These are phyloP conservation scores for Thyatira batis DNA, from an alignment of 2,888 invertebrate species.

Conservation along the genomic window DNA sequence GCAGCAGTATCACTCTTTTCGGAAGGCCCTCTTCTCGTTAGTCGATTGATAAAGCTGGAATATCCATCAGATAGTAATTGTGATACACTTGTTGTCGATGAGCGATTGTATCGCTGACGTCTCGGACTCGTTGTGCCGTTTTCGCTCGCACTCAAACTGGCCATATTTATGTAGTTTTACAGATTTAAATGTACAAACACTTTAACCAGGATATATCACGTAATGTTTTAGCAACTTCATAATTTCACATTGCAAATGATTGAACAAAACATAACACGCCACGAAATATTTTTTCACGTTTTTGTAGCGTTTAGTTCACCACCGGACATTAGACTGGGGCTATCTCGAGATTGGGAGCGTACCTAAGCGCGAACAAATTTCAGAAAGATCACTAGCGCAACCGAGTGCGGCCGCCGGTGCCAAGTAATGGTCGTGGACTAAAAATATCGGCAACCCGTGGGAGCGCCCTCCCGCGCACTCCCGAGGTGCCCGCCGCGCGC, in stretches of 20 bases:
- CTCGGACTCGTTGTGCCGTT: conserved; percentile 77
- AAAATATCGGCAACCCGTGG: conserved; percentile 85
- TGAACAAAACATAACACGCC: conserved; percentile 28
- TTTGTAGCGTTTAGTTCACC: conserved; percentile 50
- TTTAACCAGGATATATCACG: conserved; percentile 70
- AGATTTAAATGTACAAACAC: conserved; percentile 38
- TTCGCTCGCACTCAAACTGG: conserved; percentile 63
- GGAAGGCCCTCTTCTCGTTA: conserved; percentile 90
- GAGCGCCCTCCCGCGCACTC: conserved; percentile 82
- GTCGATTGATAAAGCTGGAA: conserved; percentile 90
- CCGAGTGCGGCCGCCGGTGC: conserved; percentile 82
- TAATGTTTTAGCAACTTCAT: conserved; percentile 60
- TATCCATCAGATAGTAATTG: conserved; percentile 94
- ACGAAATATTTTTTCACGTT: conserved; percentile 25
- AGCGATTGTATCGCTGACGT: conserved; percentile 88
- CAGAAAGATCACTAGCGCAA: conserved; percentile 79
- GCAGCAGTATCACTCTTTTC: conserved; percentile 81
- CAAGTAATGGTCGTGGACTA: conserved; percentile 86
- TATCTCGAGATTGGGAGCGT: conserved; percentile 72
- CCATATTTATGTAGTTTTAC: conserved; percentile 44
- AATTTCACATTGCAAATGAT: conserved; percentile 46
- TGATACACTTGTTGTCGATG: conserved; percentile 91
- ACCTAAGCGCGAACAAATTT: conserved; percentile 75
- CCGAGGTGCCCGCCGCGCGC: conserved; percentile 70
- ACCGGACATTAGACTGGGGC: conserved; percentile 64